Evolutionary conservation across 1,140 invertebrate genomes (phyloP).

Genomic region (Pteromalus puparum): DNA sequence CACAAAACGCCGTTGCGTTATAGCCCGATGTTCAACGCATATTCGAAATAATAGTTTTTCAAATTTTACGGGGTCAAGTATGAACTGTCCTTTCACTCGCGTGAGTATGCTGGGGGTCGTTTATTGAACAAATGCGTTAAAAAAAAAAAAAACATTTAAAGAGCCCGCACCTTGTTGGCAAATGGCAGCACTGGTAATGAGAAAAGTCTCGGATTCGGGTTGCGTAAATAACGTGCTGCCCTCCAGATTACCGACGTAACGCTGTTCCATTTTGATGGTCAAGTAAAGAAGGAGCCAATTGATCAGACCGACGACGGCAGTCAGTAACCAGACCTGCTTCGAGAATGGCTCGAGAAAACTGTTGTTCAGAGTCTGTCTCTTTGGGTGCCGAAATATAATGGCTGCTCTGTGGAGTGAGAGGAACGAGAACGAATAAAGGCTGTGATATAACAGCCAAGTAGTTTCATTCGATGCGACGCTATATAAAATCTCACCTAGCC

Average conservation of each 20-base stretch:
- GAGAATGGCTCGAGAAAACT: conserved; percentile 67
- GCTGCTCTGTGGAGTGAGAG: conserved; percentile 68
- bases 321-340: conserved; percentile 59
- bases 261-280: conserved; percentile 53
- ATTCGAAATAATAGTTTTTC: too few species aligned
- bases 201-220: conserved; percentile 60
- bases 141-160: too few species aligned
- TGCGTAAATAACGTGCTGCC: conserved; percentile 44
- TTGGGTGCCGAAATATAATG: conserved; percentile 82
- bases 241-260: conserved; percentile 14
- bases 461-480: too few species aligned
- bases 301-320: conserved; percentile 52
- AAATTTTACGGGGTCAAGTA: too few species aligned
- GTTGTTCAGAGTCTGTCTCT: conserved; percentile 76
- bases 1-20: too few species aligned
- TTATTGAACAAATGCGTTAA: too few species aligned
- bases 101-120: too few species aligned
- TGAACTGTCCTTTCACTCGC: too few species aligned
- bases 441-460: too few species aligned
- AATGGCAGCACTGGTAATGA: conserved; percentile 71
- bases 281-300: conserved; percentile 59
- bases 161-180: conserved; percentile 78
- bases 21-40: too few species aligned
- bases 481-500: conserved; percentile 73
- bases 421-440: too few species aligned